Base-by-base conservation (phyloP, 2,113 vertebrate genomes). In the Onychorhynchus coronatus region DNA sequence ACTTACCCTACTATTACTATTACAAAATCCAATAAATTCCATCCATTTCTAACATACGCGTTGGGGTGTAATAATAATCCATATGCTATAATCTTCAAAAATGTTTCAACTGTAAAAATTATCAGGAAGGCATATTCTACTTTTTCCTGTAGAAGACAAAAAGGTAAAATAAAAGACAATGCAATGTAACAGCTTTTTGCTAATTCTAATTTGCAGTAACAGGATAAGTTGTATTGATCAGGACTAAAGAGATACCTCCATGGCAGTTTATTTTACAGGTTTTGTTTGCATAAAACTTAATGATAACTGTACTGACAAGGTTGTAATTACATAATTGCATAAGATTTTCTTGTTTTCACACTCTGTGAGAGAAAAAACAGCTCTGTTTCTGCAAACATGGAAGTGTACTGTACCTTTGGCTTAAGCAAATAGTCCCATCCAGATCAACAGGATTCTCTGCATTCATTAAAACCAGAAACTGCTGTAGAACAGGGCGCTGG, bases 81-180 rank as follows among this genome's bases (percentile, higher is more conserved):
- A 91, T 99, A 99, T 12, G 99, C 99, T 88, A 99, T 99, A 97
- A 99, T 99, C 99, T 99, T 99, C 98, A 99, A 98, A 98, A 99
- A 99, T 92, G 99, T 99, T 98, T 99, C 99, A 92, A 99, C 99
- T 96, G 99, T 99, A 98, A 99, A 99, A 98, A 99, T 99, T 97
- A 99, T 99, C 98, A 99, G 99, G 99, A 99, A 99, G 99, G 99
- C 99, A 99, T 99, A 99, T 99, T 99, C 99, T 97, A 99, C 99
- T 98, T 99, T 99, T 99, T 99, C 99, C 99, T 99, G 98, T 73
- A 90, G 97, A 94, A 98, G 67, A 98, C 23, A 78, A 92, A 67
- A 89, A 59, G n/a, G 17, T 4, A 88, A 33, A 71, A 31, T 58
- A 13, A 71, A 61, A 68, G 46, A 41, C 25, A 71, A 50, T 2